These are phyloP conservation scores for Barnardius zonarius DNA, from an alignment of 2,113 vertebrate species.

Conservation along the genomic window DNA sequence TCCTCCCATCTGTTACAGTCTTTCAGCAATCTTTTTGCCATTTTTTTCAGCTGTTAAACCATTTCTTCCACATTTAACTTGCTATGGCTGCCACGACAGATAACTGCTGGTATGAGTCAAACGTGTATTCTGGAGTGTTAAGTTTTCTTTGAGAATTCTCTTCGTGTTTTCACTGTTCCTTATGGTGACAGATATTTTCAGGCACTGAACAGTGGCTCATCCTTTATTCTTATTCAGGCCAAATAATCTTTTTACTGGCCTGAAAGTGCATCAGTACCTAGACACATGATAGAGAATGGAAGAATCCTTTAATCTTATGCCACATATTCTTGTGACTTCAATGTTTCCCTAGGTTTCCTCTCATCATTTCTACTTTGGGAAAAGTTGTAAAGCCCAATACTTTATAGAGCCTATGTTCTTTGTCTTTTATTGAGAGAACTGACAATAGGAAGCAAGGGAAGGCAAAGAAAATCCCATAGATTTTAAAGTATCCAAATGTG, in stretches of 20 bases:
- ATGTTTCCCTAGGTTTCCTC: background rate
- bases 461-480: background rate
- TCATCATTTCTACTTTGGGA: background rate
- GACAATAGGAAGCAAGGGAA: background rate
- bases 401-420: background rate
- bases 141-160: background rate
- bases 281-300: background rate
- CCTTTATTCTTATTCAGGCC: background rate
- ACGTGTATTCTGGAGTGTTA: background rate
- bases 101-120: background rate
- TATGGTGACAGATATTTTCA: background rate
- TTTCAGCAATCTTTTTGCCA: background rate
- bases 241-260: background rate
- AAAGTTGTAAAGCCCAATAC: background rate
- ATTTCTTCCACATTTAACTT: background rate
- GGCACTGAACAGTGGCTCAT: background rate
- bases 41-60: background rate
- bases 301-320: background rate
- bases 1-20: background rate
- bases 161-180: background rate
- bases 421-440: background rate
- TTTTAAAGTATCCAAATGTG: background rate
- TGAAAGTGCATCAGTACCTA: background rate
- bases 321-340: background rate
- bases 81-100: background rate